A percentile compares a stretch with the other conserved stretches of the same genome.
Evolutionary conservation across 1,140 invertebrate species (phyloP).

Genomic region (Physella acuta): DNA sequence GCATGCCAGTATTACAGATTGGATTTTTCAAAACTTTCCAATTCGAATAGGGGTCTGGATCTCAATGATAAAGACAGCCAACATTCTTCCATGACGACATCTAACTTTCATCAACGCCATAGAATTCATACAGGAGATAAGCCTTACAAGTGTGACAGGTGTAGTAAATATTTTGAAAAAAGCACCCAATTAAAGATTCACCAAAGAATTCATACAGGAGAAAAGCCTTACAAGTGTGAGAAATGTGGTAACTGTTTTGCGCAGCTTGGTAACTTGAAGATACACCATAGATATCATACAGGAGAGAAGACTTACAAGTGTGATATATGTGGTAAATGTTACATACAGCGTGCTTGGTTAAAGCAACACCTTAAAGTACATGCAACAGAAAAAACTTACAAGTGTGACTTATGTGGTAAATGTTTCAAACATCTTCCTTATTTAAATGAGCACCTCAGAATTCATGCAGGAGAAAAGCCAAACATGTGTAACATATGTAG

Average conservation of each 20-base stretch:
- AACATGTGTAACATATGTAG: background rate
- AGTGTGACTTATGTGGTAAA: conserved; percentile 11
- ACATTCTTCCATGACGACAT: too few relatives aligned
- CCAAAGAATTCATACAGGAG: too few relatives aligned
- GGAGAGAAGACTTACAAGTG: conserved; percentile 80
- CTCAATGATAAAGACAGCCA: too few relatives aligned
- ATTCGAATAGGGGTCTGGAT: too few relatives aligned
- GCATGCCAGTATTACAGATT: too few relatives aligned
- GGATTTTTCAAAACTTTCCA: too few relatives aligned
- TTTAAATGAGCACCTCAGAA: background rate
- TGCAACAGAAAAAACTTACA: conserved; percentile 22
- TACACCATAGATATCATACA: conserved; percentile 69
- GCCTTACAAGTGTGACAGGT: background rate
- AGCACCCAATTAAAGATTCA: conserved; percentile 58
- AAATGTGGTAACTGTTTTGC: too few relatives aligned
- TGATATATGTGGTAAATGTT: too few relatives aligned
- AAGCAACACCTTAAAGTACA: conserved; percentile 21
- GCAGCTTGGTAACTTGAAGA: background rate
- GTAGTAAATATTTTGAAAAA: conserved; percentile 38
- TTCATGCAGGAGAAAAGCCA: background rate
- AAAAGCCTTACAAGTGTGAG: too few relatives aligned
- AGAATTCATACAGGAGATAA: too few relatives aligned
- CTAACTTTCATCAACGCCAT: too few relatives aligned
- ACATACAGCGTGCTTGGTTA: conserved; percentile 28
- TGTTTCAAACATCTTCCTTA: background rate